Conservation (phyloP, 2,888 invertebrate genomes). For the Ctenicera cuprea region DNA sequence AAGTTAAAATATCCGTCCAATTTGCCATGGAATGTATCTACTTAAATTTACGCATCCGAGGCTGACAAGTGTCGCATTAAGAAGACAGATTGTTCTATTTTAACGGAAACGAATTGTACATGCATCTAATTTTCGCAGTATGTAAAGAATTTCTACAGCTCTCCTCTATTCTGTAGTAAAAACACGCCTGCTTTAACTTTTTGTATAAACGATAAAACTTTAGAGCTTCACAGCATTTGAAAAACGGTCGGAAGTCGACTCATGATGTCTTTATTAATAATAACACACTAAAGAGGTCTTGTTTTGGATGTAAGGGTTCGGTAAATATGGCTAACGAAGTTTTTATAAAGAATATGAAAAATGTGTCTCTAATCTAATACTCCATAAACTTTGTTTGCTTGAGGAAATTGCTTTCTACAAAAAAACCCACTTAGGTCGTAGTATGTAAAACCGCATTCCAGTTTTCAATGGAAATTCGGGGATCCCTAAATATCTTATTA, state of each 20-base stretch:
- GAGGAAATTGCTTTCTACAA: slow-evolving; percentile 8
- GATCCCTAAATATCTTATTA: slow-evolving; percentile 20
- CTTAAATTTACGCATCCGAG: slow-evolving; percentile 2
- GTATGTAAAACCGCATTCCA: background rate
- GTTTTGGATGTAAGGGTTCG: background rate
- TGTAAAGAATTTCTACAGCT: background rate
- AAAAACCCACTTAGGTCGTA: background rate
- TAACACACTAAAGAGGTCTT: too few relatives aligned
- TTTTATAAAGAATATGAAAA: slow-evolving; percentile 22
- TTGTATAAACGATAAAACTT: too few relatives aligned
- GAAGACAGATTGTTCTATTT: background rate
- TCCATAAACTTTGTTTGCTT: slow-evolving; percentile 23
- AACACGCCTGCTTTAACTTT: too few relatives aligned
- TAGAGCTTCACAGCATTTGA: too few relatives aligned
- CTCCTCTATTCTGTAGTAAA: too few relatives aligned
- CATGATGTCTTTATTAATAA: too few relatives aligned
- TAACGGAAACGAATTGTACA: background rate
- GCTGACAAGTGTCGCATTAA: slow-evolving; percentile 11
- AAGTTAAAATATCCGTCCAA: background rate
- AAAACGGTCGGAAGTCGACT: too few relatives aligned
- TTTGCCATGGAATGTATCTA: background rate
- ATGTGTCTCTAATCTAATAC: slow-evolving; percentile 16
- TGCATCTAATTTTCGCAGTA: background rate
- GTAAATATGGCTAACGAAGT: slow-evolving; percentile 8
- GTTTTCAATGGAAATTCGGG: slow-evolving; percentile 4